phyloP scores from a whole-genome alignment of 2,797 vertebrate genomes.

The Echeneis naucrates region DNA sequence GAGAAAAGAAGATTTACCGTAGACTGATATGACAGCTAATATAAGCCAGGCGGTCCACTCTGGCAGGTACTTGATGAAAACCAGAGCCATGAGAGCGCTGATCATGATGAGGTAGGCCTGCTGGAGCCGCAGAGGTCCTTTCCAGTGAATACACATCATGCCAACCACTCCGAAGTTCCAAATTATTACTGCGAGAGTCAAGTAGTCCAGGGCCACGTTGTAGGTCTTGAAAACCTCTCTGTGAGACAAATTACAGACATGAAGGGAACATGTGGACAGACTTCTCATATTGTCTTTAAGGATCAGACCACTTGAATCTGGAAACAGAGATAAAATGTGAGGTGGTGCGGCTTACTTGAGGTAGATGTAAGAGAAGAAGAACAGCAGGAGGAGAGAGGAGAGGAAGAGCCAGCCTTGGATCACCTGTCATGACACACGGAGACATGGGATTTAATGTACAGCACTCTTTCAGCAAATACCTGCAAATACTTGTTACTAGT shows the following conservation, averaged over 20 bases:
- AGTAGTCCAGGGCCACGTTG: conserved; percentile 96
- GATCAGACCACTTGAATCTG: background rate
- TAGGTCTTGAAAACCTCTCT: conserved; percentile 99
- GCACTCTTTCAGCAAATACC: background rate
- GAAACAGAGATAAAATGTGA: background rate
- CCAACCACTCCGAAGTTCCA: conserved; percentile 99
- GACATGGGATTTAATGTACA: background rate
- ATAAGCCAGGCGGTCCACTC: conserved; percentile 99
- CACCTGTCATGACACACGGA: conserved; percentile 84
- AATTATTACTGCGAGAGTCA: conserved; percentile 92
- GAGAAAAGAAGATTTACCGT: conserved; percentile 85
- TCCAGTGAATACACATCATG: conserved; percentile 99
- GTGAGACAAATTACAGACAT: conserved; percentile 13
- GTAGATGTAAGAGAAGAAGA: conserved; percentile 99
- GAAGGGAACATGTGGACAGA: background rate
- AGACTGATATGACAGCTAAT: conserved; percentile 96
- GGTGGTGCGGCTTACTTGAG: conserved; percentile 89
- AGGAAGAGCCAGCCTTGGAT: conserved; percentile 99
- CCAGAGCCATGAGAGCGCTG: conserved; percentile 98
- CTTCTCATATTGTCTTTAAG: background rate
- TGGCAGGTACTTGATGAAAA: conserved; percentile 99
- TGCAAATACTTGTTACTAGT: background rate
- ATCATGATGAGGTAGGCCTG: conserved; percentile 99
- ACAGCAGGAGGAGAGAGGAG: conserved; percentile 95
- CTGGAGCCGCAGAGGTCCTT: conserved; percentile 95